These are phyloP conservation scores for Amphiprion ocellaris DNA, from an alignment of 2,113 vertebrate genomes.

Conservation along the genomic window DNA sequence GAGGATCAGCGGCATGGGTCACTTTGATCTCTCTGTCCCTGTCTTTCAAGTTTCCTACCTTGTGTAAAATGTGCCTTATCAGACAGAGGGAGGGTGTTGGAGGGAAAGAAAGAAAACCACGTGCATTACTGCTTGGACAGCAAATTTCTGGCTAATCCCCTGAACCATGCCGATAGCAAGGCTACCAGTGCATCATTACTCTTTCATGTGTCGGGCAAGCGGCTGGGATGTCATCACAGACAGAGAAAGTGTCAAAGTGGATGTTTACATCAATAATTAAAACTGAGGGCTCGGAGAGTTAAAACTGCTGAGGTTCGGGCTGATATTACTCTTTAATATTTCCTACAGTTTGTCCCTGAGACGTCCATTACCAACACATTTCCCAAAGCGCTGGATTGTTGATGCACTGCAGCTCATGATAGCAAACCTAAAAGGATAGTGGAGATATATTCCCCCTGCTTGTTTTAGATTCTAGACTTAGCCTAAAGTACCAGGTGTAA, in stretches of 20 bases:
- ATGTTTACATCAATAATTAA: slow-evolving; percentile 82
- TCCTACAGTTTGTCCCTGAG: slow-evolving; percentile 40
- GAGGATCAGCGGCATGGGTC: slow-evolving; percentile 47
- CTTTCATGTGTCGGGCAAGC: slow-evolving; percentile 70
- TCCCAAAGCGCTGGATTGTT: slow-evolving; percentile 41
- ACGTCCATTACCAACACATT: slow-evolving; percentile 22
- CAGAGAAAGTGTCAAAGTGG: slow-evolving; percentile 72
- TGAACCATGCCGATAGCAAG: slow-evolving; percentile 44
- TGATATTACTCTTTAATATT: slow-evolving; percentile 59
- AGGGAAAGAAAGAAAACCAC: slow-evolving; percentile 6
- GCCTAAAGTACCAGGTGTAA: not conserved
- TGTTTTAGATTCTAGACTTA: not conserved
- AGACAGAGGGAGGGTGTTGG: slow-evolving; percentile 2
- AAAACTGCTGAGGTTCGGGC: slow-evolving; percentile 46
- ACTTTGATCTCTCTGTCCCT: slow-evolving; percentile 65
- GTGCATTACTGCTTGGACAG: slow-evolving; percentile 51
- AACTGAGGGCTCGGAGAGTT: slow-evolving; percentile 45
- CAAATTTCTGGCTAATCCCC: slow-evolving; percentile 68
- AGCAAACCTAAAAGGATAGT: slow-evolving; percentile 7
- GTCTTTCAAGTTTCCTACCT: slow-evolving; percentile 60
- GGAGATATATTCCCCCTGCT: not conserved
- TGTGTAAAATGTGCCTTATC: slow-evolving; percentile 62
- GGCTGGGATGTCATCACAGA: slow-evolving; percentile 62
- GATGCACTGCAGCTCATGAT: slow-evolving; percentile 10
- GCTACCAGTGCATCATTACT: slow-evolving; percentile 68